phyloP scores from a whole-genome alignment of 2,797 vertebrate genomes.

The Xiphophorus birchmanni region DNA sequence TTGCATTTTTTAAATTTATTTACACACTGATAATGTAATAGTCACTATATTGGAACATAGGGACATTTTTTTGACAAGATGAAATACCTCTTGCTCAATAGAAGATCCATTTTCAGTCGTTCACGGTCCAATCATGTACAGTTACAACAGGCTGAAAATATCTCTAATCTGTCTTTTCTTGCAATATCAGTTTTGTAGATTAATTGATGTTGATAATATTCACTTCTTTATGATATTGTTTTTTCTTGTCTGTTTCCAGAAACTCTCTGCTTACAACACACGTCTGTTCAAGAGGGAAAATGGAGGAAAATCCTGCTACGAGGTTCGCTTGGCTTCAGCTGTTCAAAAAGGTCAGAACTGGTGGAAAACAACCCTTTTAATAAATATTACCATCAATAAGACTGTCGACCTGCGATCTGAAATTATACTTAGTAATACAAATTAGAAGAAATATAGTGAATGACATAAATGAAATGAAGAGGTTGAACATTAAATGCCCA shows the following conservation, averaged over 20 bases:
- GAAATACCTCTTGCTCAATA: not conserved
- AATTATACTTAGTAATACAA: not conserved
- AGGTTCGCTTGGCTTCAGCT: slow-evolving; percentile 90
- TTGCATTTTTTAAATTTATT: not conserved
- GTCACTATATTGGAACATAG: not conserved
- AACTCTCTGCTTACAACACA: slow-evolving; percentile 92
- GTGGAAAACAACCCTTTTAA: not conserved
- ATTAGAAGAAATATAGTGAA: not conserved
- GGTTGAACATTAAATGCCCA: not conserved
- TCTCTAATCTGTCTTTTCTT: not conserved
- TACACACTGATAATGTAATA: not conserved
- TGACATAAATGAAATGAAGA: not conserved
- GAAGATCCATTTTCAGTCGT: not conserved
- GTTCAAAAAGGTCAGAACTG: slow-evolving; percentile 79
- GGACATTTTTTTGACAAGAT: not conserved
- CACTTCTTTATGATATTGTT: not conserved
- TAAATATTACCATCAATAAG: not conserved
- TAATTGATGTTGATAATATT: not conserved
- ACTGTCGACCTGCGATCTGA: not conserved
- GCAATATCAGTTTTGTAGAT: not conserved
- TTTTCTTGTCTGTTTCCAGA: slow-evolving; percentile 71
- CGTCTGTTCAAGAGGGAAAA: slow-evolving; percentile 87
- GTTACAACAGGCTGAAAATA: not conserved
- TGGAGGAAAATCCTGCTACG: slow-evolving; percentile 82
- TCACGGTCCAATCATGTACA: not conserved